Evolutionary conservation across 92 coral and sea anemone genomes (phyloP), one percentile per base, ranked within the genome.

Genomic region (Isaurus tuberculatus): DNA sequence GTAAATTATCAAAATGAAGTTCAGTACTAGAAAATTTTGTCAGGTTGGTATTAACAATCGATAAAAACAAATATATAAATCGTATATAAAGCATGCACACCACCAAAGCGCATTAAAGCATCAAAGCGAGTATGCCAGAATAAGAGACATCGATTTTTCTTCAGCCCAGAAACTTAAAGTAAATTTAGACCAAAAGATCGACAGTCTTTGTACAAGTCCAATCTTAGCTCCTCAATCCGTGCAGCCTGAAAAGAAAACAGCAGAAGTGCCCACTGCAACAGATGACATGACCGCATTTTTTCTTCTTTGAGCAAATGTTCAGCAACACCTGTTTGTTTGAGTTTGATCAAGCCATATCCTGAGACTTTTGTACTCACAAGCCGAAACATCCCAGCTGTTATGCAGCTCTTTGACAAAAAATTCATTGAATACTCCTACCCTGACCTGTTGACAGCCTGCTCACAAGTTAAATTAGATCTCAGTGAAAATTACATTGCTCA

Each of bases 321-420:
- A 83, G 23, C 46, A 46, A 83, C 70, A 46, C 86, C 86, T 48
- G 80, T 83, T 70, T n/a, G n/a, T 26, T 67, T 83, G n/a, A 83
- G 86, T 83, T 46, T 83, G 33, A 79, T 83, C 63, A 26, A 43
- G 64, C 79, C 86, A 20, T 70, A 70, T 53, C 48, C 79, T 11
- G 80, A 83, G 65, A 70, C 33, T 10, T 83, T 70, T 71, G 71
- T 83, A 0, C 57, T 71, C 43, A 83, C 73, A 19, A 70, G 70
- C 64, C 36, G 84, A 67, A 60, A 79, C 72, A 79, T 79, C 74
- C 36, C 34, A 22, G 27, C 75, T 80, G 46, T 81, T 37, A 65
- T 55, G 60, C 30, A 81, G 23, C 72, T 65, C 31, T 66, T 81
- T 81, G 84, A 79, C 70, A 63, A 42, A 14, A 79, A 79, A 15